A percentile compares a stretch with the other conserved stretches of the same genome.
phyloP scores from a whole-genome alignment of 2,797 vertebrate genomes.

The Buceros bicornis region DNA sequence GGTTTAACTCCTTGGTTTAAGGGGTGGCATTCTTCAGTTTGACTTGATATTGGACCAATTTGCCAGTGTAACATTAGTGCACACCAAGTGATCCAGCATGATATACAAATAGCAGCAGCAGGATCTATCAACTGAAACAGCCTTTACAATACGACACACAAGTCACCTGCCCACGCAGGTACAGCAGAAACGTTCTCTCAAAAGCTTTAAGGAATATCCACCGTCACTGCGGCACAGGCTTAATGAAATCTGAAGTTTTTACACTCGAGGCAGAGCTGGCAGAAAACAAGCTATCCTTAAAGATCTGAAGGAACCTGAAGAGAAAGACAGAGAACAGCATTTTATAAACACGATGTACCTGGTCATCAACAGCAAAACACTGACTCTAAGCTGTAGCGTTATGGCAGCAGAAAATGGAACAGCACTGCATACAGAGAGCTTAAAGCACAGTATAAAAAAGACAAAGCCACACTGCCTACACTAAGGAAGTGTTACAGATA shows the following conservation, averaged over 20 bases:
- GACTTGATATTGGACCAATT: not conserved
- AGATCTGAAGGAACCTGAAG: conserved; percentile 33
- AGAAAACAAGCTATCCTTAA: conserved; percentile 34
- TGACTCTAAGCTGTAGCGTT: not conserved
- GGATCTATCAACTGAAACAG: not conserved
- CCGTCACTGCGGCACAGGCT: not conserved
- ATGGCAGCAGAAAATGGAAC: not conserved
- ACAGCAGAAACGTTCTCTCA: not conserved
- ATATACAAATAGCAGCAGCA: not conserved
- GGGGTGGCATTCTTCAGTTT: not conserved
- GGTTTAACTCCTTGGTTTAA: not conserved
- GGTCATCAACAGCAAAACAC: not conserved
- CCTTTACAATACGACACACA: not conserved
- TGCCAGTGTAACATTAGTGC: not conserved
- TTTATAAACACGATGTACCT: not conserved
- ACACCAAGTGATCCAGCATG: not conserved
- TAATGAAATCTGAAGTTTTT: not conserved
- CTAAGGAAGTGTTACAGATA: not conserved
- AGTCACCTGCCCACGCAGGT: not conserved
- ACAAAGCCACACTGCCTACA: not conserved
- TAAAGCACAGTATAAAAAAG: not conserved
- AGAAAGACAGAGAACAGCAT: not conserved
- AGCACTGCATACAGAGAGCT: not conserved
- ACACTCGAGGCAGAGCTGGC: conserved; percentile 30
- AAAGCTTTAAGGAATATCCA: conserved; percentile 31